A percentile compares a stretch with the other conserved stretches of the same genome.
These are phyloP conservation scores for Bombus waltoni DNA, from an alignment of 1,140 invertebrate genomes.

Conservation along the genomic window DNA sequence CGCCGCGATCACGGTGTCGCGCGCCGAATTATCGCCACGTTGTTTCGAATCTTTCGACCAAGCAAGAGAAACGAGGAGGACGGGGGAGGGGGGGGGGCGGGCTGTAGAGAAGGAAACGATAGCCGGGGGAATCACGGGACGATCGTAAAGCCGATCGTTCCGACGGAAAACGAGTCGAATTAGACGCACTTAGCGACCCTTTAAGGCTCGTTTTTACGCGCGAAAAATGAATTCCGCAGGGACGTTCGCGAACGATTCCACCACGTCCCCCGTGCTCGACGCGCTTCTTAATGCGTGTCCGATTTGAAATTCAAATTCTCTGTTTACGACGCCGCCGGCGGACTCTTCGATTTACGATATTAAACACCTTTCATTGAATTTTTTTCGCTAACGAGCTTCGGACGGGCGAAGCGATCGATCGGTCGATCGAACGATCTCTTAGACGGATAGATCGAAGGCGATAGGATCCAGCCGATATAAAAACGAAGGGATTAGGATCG, in stretches of 20 bases:
- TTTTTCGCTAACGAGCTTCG: not conserved
- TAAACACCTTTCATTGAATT: conserved; percentile 33
- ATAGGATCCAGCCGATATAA: not conserved
- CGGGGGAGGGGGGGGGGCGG: too few relatives aligned
- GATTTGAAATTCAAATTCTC: conserved; percentile 48
- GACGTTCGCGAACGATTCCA: not conserved
- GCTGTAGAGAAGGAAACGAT: not conserved
- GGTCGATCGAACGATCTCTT: not conserved
- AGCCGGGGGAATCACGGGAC: not conserved
- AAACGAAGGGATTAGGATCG: too few relatives aligned
- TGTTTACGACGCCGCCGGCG: not conserved
- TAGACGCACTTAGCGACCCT: conserved; percentile 44
- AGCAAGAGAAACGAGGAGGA: not conserved
- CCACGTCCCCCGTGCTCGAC: not conserved
- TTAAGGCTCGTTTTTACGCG: not conserved
- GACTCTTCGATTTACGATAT: conserved; percentile 3
- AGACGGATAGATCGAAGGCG: not conserved
- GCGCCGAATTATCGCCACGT: conserved; percentile 35
- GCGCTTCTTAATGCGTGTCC: not conserved
- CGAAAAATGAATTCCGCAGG: conserved; percentile 17
- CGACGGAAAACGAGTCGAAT: conserved; percentile 32
- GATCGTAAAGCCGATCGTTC: conserved; percentile 34
- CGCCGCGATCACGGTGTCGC: conserved; percentile 1
- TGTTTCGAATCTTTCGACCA: not conserved
- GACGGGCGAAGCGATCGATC: not conserved